Evolutionary conservation across 2,888 invertebrate genomes (phyloP), one percentile per base, ranked within the genome.

Genomic region (Tanaodytes sp.): DNA sequence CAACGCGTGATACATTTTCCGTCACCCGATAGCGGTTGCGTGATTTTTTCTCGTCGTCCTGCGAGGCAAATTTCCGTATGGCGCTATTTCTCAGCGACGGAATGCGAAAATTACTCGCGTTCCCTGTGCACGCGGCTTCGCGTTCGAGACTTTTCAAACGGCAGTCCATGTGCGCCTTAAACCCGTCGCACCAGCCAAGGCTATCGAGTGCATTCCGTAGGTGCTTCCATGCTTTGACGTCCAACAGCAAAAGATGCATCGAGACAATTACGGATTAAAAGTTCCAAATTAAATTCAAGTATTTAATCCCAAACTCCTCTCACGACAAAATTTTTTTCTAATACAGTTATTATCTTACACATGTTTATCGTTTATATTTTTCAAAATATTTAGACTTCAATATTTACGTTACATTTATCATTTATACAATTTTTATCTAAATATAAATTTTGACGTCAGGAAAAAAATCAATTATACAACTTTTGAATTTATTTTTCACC

Each of bases 191-290:
- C 74, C 73, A 79, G 81, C 82, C 82, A 82, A 82, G 81, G 79
- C 80, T 82, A 81, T 81, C 82, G 81, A 81, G 82, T 77, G 77
- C 78, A 79, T 79, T 79, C 79, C 79, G 71, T 63, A 66, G 62
- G 73, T 71, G 71, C 72, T 72, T 67, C 66, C 74, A 58, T 65
- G 54, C 54, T 69, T 59, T 59, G 55, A 49, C 39, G 62, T 45
- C 43, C 65, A 57, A 36, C 45, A 43, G 46, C 55, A 36, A 40
- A 36, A 58, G 43, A 55, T 23, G 37, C 40, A 23, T 19, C 52
- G 48, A 23, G 23, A 23, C 23, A 4, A 23, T 23, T 23, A 23
- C 23, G 23, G 23, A n/a, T 33, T 33, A 33, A 33, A 11, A 33
- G 12, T n/a, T 33, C 33, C 4, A 33, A 33, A 33, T 33, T 33